A percentile compares a stretch with the other conserved stretches of the same genome.
phyloP scores from a whole-genome alignment of 2,113 vertebrate genomes.

The Salvelinus namaycush region DNA sequence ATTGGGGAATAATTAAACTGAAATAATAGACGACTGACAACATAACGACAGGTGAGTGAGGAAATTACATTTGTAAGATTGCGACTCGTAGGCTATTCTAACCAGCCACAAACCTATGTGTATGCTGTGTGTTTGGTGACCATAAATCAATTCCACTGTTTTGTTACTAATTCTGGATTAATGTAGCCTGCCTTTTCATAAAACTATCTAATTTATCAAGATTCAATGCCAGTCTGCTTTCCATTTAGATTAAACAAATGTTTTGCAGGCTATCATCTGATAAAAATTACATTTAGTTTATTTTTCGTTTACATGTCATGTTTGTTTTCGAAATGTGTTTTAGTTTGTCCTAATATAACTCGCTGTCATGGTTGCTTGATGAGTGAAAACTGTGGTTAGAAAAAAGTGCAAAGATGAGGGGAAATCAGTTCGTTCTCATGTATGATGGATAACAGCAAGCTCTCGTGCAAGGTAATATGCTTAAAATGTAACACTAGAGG shows the following conservation, averaged over 20 bases:
- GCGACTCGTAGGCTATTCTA: not conserved
- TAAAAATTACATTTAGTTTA: not conserved
- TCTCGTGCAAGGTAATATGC: conserved; percentile 61
- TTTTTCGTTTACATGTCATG: not conserved
- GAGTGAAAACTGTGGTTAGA: not conserved
- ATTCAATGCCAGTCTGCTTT: not conserved
- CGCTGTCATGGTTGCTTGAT: not conserved
- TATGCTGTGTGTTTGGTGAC: not conserved
- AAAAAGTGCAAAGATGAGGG: conserved; percentile 29
- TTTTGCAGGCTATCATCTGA: not conserved
- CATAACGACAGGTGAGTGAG: conserved; percentile 70
- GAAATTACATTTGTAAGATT: not conserved
- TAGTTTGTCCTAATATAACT: not conserved
- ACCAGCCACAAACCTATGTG: not conserved
- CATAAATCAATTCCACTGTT: not conserved
- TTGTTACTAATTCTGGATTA: not conserved
- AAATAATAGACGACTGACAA: conserved; percentile 25
- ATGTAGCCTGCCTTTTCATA: not conserved
- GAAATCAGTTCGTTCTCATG: conserved; percentile 51
- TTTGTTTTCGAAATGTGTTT: conserved; percentile 1
- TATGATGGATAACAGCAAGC: conserved; percentile 70
- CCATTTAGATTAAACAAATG: not conserved
- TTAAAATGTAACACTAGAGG: conserved; percentile 79
- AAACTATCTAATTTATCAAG: not conserved
- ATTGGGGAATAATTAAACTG: conserved; percentile 54